Percentiles rank a stretch among this genome's conserved stretches.
Evolutionary conservation across 2,113 vertebrate genomes (phyloP).

Genomic region (Eudorcas thomsonii): DNA sequence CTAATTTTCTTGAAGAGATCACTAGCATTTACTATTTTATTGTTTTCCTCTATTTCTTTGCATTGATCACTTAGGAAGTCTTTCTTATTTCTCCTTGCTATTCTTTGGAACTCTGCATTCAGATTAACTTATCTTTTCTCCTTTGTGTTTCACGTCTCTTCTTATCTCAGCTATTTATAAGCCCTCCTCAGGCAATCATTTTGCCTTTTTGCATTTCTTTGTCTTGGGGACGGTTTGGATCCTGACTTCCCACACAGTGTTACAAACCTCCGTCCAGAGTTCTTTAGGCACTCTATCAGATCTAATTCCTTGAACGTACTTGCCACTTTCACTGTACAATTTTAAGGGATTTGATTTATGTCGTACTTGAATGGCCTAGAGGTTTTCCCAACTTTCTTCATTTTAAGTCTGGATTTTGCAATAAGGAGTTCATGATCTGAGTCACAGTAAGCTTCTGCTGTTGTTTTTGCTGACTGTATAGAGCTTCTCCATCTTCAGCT

Average conservation of each 20-base stretch:
- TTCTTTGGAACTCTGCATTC: neutral
- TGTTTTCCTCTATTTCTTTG: neutral
- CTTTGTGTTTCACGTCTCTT: neutral
- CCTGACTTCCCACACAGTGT: neutral
- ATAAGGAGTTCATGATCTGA: neutral
- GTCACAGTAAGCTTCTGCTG: neutral
- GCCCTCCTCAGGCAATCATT: neutral
- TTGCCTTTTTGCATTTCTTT: neutral
- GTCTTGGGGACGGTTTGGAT: neutral
- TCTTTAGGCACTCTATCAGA: neutral
- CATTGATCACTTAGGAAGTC: neutral
- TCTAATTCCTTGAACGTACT: neutral
- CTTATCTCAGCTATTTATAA: neutral
- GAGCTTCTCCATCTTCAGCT: neutral
- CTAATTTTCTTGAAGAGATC: neutral
- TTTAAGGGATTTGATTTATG: neutral
- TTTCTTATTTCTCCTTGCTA: neutral
- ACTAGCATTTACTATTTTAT: neutral
- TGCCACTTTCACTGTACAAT: neutral
- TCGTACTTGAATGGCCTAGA: neutral
- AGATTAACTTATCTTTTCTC: neutral
- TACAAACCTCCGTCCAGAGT: neutral
- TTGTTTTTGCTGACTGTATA: neutral
- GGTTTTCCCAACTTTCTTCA: neutral
- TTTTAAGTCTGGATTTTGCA: neutral